Evolutionary conservation across 2,888 invertebrate genomes (phyloP), one percentile per base, ranked within the genome.

Genomic region (Trichacis sp.): DNA sequence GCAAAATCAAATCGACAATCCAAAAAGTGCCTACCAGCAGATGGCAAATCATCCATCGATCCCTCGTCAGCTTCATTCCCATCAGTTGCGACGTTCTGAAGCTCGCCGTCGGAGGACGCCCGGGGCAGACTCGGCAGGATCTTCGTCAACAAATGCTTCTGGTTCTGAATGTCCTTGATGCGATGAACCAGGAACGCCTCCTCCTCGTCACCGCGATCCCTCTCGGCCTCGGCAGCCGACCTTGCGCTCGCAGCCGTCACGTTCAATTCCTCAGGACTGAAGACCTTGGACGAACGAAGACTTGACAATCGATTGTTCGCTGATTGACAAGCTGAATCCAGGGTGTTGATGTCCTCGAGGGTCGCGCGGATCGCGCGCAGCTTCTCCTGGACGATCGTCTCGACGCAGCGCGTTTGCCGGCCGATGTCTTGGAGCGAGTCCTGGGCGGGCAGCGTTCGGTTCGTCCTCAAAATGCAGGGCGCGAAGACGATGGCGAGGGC

Each of bases 401-500:
- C 96, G 66, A 97, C 92, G 84, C 95, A 95, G 85, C 91, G 89
- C 50, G 95, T 96, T 85, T 96, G 96, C 50, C 93, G 90, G 74
- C 93, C 91, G 77, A 97, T 95, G 85, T 97, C 96, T 77, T 92
- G 92, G 70, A 97, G 87, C 78, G 95, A 94, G 84, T 95, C 95
- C 85, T 97, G 96, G 51, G 96, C 97, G 45, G 95, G 95, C 72
- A 95, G 89, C 67, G 90, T 86, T 83, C 94, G 92, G 85, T 93
- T 94, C 69, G 96, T 94, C 75, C 96, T 89, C 70, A 97, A 87
- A 64, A 97, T 93, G 85, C 97, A 97, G 47, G 97, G 97, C 42
- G 96, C 96, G 86, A 97, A 97, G 69, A 97, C 95, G 73, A 97
- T 96, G 51, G 97, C 95, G 71, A 97, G 85, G 52, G 95, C 94